These are phyloP conservation scores for Isurus oxyrinchus DNA, from an alignment of 2,113 vertebrate genomes.

Conservation along the genomic window DNA sequence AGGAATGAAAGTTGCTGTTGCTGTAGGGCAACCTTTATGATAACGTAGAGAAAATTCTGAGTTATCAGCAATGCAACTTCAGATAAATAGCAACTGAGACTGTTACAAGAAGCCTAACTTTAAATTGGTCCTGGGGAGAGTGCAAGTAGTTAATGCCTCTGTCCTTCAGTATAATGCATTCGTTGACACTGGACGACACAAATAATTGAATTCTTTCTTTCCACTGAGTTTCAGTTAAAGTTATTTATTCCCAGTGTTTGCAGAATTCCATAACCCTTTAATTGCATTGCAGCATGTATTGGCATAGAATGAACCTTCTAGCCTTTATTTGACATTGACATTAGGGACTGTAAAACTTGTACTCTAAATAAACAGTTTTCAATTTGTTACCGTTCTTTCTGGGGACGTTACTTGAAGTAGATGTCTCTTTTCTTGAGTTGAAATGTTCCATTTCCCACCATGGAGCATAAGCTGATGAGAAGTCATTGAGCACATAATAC, in stretches of 20 bases:
- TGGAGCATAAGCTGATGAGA: background rate
- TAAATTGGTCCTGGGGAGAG: background rate
- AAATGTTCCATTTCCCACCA: background rate
- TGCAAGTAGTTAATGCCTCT: background rate
- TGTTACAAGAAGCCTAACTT: background rate
- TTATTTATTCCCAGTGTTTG: background rate
- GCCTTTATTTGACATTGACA: background rate
- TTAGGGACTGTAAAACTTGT: background rate
- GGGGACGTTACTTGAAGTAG: background rate
- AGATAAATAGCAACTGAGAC: background rate
- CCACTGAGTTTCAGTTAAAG: background rate
- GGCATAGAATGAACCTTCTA: background rate
- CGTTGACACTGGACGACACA: background rate
- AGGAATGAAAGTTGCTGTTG: background rate
- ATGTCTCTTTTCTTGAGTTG: background rate
- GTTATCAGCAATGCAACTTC: background rate
- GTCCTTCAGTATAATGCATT: background rate
- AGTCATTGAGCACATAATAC: background rate
- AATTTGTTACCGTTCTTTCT: background rate
- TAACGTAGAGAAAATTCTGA: background rate
- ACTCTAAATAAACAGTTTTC: background rate
- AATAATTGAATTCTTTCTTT: constrained; percentile 3
- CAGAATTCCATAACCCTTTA: background rate
- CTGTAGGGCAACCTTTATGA: background rate
- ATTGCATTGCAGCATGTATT: background rate